Conservation (phyloP, 1,140 invertebrate genomes). For the Drosophila saltans region DNA sequence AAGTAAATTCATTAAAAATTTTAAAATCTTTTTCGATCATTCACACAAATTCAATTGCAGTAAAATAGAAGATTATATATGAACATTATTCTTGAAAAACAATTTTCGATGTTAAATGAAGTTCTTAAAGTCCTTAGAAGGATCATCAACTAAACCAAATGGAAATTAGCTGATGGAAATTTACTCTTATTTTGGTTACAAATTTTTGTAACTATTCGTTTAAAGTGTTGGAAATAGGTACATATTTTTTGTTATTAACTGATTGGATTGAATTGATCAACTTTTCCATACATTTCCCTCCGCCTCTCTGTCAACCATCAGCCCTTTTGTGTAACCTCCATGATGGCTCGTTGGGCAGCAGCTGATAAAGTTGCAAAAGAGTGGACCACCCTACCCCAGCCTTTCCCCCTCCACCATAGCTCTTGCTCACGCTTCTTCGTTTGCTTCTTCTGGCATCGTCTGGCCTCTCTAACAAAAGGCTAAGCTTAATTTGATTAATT, state of each 20-base stretch:
- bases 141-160: too few relatives aligned
- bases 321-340: not conserved
- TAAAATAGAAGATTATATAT: too few relatives aligned
- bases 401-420: not conserved
- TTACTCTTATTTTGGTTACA: too few relatives aligned
- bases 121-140: too few relatives aligned
- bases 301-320: not conserved
- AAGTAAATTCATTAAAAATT: too few relatives aligned
- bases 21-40: too few relatives aligned
- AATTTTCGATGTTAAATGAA: too few relatives aligned
- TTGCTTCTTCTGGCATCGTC: constrained; percentile 29
- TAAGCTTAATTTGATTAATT: constrained; percentile 80
- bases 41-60: too few relatives aligned
- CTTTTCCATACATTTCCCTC: not conserved
- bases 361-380: constrained; percentile 13
- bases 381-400: not conserved
- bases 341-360: not conserved
- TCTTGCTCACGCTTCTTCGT: not conserved
- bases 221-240: too few relatives aligned
- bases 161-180: too few relatives aligned
- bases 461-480: constrained; percentile 54
- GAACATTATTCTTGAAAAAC: too few relatives aligned
- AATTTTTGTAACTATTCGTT: too few relatives aligned
- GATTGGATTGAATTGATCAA: not conserved
- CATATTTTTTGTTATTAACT: not conserved